Conservation (phyloP, 2,113 vertebrate genomes). For the Salvelinus namaycush region DNA sequence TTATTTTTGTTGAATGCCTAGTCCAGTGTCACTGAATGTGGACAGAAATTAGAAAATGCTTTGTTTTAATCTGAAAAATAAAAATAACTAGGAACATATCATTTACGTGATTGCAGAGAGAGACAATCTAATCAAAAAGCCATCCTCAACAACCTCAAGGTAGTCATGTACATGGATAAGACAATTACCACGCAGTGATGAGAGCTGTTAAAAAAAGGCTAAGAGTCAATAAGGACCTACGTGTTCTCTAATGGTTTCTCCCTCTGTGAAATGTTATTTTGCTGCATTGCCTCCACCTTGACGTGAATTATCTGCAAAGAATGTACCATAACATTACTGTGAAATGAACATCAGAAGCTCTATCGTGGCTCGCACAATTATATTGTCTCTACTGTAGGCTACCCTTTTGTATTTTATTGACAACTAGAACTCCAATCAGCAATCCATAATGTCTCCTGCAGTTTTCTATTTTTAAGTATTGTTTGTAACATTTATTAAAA, state of each 20-base stretch:
- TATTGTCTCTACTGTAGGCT: too few species aligned
- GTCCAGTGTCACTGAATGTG: too few species aligned
- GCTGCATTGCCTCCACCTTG: constrained; percentile 61
- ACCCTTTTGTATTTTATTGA: constrained; percentile 16
- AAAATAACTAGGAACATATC: background rate
- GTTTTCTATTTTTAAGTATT: too few species aligned
- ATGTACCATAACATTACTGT: constrained; percentile 42
- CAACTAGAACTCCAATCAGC: too few species aligned
- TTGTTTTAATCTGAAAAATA: constrained; percentile 22
- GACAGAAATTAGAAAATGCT: too few species aligned
- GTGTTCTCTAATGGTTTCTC: constrained; percentile 61
- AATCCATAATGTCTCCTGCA: too few species aligned
- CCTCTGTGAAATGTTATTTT: constrained; percentile 60
- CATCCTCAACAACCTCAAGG: constrained; percentile 65
- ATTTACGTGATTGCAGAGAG: constrained; percentile 19
- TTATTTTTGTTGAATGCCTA: background rate
- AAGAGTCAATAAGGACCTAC: constrained; percentile 69
- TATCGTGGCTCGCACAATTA: constrained; percentile 6
- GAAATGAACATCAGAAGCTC: constrained; percentile 43
- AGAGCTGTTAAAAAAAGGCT: constrained; percentile 72
- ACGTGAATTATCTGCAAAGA: constrained; percentile 60
- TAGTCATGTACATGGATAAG: constrained; percentile 35
- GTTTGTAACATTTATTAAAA: too few species aligned
- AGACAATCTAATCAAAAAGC: constrained; percentile 61
- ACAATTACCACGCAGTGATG: constrained; percentile 63